A percentile compares a stretch with the other conserved stretches of the same genome.
Conservation (phyloP, 2,797 vertebrate species). For the Lepus townsendii region DNA sequence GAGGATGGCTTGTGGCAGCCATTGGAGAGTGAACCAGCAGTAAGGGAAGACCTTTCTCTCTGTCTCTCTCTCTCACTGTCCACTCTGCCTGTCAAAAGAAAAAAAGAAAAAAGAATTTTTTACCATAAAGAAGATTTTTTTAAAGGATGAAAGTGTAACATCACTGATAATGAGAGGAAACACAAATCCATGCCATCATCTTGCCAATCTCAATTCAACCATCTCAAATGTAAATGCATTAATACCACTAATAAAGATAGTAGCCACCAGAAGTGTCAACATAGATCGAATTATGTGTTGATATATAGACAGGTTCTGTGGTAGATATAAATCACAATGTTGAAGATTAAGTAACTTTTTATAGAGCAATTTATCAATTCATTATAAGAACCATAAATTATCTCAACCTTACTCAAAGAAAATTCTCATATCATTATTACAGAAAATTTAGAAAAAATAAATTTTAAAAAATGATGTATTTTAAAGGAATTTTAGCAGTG, state of each 20-base stretch:
- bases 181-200: neutral
- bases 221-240: neutral
- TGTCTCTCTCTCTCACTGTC: too few species aligned
- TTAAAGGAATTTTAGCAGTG: neutral
- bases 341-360: neutral
- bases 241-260: neutral
- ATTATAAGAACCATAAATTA: constrained; percentile 2
- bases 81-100: too few species aligned
- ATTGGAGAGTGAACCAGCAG: too few species aligned
- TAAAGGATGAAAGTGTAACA: neutral
- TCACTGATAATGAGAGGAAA: neutral
- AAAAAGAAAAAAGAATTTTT: too few species aligned
- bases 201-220: neutral
- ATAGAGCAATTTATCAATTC: neutral
- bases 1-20: too few species aligned
- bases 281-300: neutral
- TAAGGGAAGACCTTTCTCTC: too few species aligned
- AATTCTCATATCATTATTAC: neutral
- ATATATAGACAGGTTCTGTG: neutral
- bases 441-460: neutral
- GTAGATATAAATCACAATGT: neutral
- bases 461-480: constrained; percentile 5
- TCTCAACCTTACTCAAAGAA: neutral
- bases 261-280: neutral
- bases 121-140: neutral